A percentile compares a stretch with the other conserved stretches of the same genome.
Conservation (phyloP, 2,888 invertebrate species). For the Sericinus montela region DNA sequence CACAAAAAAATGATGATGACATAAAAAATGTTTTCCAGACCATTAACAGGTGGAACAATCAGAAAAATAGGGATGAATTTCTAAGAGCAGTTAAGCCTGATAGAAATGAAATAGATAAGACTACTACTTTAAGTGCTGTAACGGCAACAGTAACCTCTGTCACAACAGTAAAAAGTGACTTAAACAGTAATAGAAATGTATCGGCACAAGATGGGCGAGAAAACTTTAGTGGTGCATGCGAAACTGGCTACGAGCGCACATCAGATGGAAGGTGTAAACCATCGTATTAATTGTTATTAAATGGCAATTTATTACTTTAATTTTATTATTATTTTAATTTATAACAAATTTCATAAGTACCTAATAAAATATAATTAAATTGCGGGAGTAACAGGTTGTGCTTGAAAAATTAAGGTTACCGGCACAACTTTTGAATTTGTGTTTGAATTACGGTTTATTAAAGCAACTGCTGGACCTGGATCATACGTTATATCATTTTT, state of each 20-base stretch:
- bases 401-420: conserved; percentile 17
- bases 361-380: not conserved
- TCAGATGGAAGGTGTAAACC: conserved; percentile 59
- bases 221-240: conserved; percentile 49
- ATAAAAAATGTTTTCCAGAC: conserved; percentile 30
- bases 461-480: conserved; percentile 10
- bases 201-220: conserved; percentile 46
- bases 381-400: conserved; percentile 21
- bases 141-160: conserved; percentile 20
- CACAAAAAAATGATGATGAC: conserved; percentile 34
- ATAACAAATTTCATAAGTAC: too few species aligned
- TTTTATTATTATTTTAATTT: too few species aligned
- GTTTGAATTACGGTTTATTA: conserved; percentile 12
- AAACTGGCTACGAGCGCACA: conserved; percentile 48
- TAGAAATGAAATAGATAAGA: too few species aligned
- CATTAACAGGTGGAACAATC: conserved; percentile 23
- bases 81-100: conserved; percentile 4
- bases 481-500: conserved; percentile 5
- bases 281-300: conserved; percentile 26
- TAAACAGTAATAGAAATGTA: conserved; percentile 19
- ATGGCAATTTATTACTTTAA: too few species aligned
- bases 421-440: not conserved
- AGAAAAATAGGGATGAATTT: conserved; percentile 16
- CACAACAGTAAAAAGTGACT: conserved; percentile 15
- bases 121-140: too few species aligned